phyloP scores from a whole-genome alignment of 1,140 invertebrate species.

The Cataglyphis hispanica region DNA sequence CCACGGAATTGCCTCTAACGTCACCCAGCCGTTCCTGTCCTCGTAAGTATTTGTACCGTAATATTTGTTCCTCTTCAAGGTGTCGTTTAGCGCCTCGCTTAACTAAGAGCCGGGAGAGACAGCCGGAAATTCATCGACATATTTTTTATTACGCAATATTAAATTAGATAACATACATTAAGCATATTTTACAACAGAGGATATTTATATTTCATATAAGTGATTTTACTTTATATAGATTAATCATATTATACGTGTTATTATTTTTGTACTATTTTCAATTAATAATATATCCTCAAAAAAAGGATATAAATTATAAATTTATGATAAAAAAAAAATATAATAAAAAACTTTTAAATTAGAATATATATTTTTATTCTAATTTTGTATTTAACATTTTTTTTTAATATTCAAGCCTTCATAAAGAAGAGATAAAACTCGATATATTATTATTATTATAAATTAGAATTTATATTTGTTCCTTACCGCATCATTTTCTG shows the following conservation, averaged over 20 bases:
- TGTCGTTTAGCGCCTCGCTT: constrained; percentile 84
- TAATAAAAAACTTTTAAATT: no score
- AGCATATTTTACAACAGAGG: no score
- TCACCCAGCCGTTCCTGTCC: constrained; percentile 92
- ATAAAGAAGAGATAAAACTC: neutral
- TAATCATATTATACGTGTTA: no score
- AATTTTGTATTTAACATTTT: neutral
- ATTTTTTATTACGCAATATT: neutral
- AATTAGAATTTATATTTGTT: neutral
- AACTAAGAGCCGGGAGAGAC: constrained; percentile 62
- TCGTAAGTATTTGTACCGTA: constrained; percentile 88
- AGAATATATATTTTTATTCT: no score
- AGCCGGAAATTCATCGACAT: neutral
- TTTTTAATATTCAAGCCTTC: neutral
- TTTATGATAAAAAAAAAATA: no score
- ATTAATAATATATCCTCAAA: no score
- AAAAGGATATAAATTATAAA: no score
- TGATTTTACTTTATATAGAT: no score
- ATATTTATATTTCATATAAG: no score
- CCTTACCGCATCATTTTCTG: constrained; percentile 57
- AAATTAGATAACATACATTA: neutral
- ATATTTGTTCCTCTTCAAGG: constrained; percentile 83
- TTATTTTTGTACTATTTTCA: no score
- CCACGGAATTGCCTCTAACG: constrained; percentile 92
- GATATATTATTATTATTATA: neutral